Conservation (phyloP, 1,140 invertebrate species). For the Nasonia giraulti region DNA sequence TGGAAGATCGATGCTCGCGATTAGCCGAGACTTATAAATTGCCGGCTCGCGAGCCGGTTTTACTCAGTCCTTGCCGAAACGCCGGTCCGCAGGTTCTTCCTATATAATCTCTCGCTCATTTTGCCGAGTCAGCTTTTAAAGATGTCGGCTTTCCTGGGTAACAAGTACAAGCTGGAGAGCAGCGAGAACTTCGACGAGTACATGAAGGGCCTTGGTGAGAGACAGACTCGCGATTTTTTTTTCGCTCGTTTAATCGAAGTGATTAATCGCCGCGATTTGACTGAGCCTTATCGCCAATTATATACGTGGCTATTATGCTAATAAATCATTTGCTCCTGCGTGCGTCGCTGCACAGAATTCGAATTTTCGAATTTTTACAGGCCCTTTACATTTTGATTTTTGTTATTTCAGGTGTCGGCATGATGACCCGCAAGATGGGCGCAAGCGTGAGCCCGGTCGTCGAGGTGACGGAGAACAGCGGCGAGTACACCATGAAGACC, state of each 20-base stretch:
- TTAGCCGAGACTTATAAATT: slow-evolving; percentile 50
- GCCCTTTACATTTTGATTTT: background rate
- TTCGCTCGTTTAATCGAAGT: too few species aligned
- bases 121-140: background rate
- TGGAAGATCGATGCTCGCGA: slow-evolving; percentile 40
- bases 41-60: background rate
- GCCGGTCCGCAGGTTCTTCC: background rate
- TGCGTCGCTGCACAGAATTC: too few species aligned
- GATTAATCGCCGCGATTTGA: background rate
- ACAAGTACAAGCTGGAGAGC: slow-evolving; percentile 84
- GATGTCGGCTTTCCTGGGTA: slow-evolving; percentile 74
- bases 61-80: slow-evolving; percentile 50
- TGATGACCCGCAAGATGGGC: slow-evolving; percentile 85
- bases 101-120: too few species aligned
- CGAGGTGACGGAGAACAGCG: slow-evolving; percentile 82
- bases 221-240: too few species aligned
- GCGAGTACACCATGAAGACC: slow-evolving; percentile 83
- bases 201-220: slow-evolving; percentile 88
- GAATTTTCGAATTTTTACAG: background rate
- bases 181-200: slow-evolving; percentile 92
- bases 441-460: slow-evolving; percentile 83
- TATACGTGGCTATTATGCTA: too few species aligned
- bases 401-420: slow-evolving; percentile 81
- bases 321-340: too few species aligned
- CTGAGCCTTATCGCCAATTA: background rate